These are phyloP conservation scores for Dusona sp. DNA, from an alignment of 2,888 invertebrate species.

Conservation along the genomic window DNA sequence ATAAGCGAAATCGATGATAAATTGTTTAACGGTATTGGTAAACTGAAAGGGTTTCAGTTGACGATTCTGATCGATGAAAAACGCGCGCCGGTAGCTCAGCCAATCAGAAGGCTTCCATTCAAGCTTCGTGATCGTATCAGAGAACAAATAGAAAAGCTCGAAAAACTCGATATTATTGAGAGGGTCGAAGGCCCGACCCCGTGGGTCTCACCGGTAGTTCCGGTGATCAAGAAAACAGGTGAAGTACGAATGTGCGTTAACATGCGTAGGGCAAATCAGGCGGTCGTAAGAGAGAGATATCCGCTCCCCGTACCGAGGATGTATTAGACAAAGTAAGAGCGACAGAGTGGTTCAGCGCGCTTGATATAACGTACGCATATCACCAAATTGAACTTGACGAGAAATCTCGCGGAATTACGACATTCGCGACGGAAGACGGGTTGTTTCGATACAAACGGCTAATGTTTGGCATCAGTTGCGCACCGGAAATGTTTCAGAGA, in stretches of 20 bases:
- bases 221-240: slow-evolving; percentile 72
- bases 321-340: slow-evolving; percentile 15
- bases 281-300: slow-evolving; percentile 58
- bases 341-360: slow-evolving; percentile 34
- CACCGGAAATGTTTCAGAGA: slow-evolving; percentile 84
- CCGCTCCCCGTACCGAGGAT: slow-evolving; percentile 45
- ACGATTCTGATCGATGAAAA: slow-evolving; percentile 43
- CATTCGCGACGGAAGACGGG: slow-evolving; percentile 80
- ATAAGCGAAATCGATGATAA: slow-evolving; percentile 25
- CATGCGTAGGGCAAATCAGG: slow-evolving; percentile 62
- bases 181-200: slow-evolving; percentile 71
- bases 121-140: slow-evolving; percentile 67
- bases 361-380: slow-evolving; percentile 79
- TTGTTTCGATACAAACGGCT: slow-evolving; percentile 81
- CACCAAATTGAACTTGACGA: slow-evolving; percentile 80
- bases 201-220: slow-evolving; percentile 76
- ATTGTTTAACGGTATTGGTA: slow-evolving; percentile 53
- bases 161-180: slow-evolving; percentile 74
- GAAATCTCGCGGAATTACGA: slow-evolving; percentile 78
- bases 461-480: slow-evolving; percentile 83
- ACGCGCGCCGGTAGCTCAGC: slow-evolving; percentile 61
- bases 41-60: slow-evolving; percentile 46
- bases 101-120: slow-evolving; percentile 57
- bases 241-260: slow-evolving; percentile 73
- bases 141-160: slow-evolving; percentile 68